Conservation (phyloP, 1,140 invertebrate genomes). For the Acromyrmex echinatior region DNA sequence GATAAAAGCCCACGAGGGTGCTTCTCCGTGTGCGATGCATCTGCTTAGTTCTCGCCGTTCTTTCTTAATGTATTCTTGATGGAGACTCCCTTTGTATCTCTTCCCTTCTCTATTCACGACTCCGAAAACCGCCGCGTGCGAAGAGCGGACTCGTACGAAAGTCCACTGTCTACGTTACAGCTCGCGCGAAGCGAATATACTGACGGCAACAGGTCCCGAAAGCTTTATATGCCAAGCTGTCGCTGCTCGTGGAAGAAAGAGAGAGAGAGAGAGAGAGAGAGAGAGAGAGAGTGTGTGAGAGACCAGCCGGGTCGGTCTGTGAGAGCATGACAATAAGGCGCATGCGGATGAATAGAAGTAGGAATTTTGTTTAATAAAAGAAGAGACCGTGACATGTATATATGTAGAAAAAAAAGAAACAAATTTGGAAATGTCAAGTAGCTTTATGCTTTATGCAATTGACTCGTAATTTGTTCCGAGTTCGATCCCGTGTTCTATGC, state of each 20-base stretch:
- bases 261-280: not conserved
- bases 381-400: not conserved
- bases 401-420: not conserved
- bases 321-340: constrained; percentile 15
- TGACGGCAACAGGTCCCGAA: constrained; percentile 66
- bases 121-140: not conserved
- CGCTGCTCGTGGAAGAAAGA: not conserved
- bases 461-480: too few relatives aligned
- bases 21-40: constrained; percentile 75
- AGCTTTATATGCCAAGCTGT: constrained; percentile 72
- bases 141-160: not conserved
- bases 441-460: too few relatives aligned
- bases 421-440: too few relatives aligned
- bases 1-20: constrained; percentile 76
- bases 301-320: not conserved
- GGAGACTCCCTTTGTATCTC: not conserved
- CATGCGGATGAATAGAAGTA: not conserved
- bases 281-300: not conserved
- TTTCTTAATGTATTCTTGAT: not conserved
- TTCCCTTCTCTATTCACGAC: not conserved
- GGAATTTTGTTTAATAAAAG: constrained; percentile 38
- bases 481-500: too few relatives aligned
- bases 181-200: constrained; percentile 75
- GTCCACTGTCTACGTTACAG: not conserved
- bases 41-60: constrained; percentile 24